Conservation (phyloP, 2,797 vertebrate species). For the Sebastiscus albofasciatus region DNA sequence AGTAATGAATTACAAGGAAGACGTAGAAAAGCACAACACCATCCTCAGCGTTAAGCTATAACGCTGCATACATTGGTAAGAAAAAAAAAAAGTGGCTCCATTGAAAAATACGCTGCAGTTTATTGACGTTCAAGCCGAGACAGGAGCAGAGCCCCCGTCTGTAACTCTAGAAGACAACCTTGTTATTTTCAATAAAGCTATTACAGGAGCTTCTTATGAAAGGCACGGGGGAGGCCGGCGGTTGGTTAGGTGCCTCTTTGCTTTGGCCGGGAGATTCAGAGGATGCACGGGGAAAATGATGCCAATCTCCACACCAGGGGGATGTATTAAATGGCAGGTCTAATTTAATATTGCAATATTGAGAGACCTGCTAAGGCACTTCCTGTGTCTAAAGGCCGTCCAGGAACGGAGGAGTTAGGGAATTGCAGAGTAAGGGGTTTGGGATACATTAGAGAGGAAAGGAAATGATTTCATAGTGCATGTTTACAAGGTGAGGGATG, state of each 20-base stretch:
- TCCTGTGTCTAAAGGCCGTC: conserved; percentile 77
- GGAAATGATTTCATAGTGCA: conserved; percentile 54
- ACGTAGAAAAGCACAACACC: not conserved
- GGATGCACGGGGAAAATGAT: conserved; percentile 68
- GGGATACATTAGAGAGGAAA: conserved; percentile 71
- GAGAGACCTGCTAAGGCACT: conserved; percentile 78
- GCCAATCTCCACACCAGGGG: conserved; percentile 65
- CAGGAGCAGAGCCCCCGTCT: conserved; percentile 51
- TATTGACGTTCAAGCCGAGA: conserved; percentile 66
- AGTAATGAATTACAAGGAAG: not conserved
- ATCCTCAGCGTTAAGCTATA: not conserved
- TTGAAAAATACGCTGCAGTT: conserved; percentile 41
- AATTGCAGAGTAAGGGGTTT: conserved; percentile 71
- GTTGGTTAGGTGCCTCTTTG: conserved; percentile 69
- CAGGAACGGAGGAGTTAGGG: conserved; percentile 64
- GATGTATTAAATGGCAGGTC: conserved; percentile 78
- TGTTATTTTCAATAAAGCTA: conserved; percentile 80
- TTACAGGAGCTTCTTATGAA: conserved; percentile 71
- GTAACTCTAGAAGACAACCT: conserved; percentile 78
- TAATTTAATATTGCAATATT: conserved; percentile 79
- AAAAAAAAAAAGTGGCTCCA: conserved; percentile 7
- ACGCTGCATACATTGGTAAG: not conserved
- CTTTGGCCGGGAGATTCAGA: conserved; percentile 61
- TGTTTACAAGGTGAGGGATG: conserved; percentile 52
- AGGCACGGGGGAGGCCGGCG: conserved; percentile 50